These are phyloP conservation scores for Emydocephalus ijimae DNA, from an alignment of 2,113 vertebrate genomes.

Conservation along the genomic window DNA sequence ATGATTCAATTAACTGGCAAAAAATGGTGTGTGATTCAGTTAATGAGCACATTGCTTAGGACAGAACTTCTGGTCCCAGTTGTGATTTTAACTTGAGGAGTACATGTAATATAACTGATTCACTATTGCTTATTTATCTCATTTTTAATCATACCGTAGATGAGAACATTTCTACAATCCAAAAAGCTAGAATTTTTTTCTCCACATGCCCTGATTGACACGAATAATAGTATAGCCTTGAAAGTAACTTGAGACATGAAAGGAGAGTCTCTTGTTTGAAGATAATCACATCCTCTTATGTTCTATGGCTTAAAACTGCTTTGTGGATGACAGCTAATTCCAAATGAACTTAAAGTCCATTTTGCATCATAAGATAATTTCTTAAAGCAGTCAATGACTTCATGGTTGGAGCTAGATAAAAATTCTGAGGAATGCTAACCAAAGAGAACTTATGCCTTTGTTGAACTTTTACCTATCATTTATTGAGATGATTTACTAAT, in stretches of 20 bases:
- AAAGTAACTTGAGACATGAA: not conserved
- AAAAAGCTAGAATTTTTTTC: not conserved
- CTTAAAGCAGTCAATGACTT: not conserved
- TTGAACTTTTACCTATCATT: not conserved
- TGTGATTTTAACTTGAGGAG: not conserved
- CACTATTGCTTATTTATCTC: not conserved
- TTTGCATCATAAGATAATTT: not conserved
- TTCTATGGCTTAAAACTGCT: not conserved
- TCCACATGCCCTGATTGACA: not conserved
- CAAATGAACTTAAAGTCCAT: not conserved
- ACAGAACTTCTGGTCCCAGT: not conserved
- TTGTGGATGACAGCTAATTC: not conserved
- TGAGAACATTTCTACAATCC: not conserved
- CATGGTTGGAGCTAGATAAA: not conserved
- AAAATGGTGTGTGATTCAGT: not conserved
- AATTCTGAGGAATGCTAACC: not conserved
- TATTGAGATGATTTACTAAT: not conserved
- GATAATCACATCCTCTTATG: not conserved
- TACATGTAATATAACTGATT: not conserved
- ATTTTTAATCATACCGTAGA: not conserved
- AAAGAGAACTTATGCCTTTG: not conserved
- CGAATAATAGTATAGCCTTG: not conserved
- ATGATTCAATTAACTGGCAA: not conserved
- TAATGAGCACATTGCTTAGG: not conserved
- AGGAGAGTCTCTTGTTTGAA: not conserved